Base-by-base conservation (phyloP, 2,888 invertebrate species). In the Drosophila gaucha region DNA sequence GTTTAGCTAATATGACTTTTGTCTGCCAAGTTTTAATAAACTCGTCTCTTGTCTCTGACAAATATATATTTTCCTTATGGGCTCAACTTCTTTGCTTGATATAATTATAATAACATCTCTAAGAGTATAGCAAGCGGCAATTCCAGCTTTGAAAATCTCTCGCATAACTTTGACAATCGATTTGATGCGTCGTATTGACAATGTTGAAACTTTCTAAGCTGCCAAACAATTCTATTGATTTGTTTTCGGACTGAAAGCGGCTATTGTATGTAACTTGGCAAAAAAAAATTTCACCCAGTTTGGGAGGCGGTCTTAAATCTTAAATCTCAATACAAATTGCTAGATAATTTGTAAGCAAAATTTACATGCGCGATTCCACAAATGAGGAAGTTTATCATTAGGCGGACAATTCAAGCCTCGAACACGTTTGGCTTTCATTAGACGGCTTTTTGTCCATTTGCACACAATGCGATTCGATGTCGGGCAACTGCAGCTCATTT, bases 341-440 rank as follows among this genome's bases (percentile, higher is more conserved):
- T 31, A 6, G 49, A 35, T 38, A 41, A 44, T 36, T 46, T 44
- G 47, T 38, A 24, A 41, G 54, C 33, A 57, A 64, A n/a, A 74
- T 86, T 80, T 69, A 55, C 57, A 73, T 76, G 60, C 16, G 38
- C 43, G 41, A 33, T 55, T 51, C 57, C 44, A 64, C 64, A 85
- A 85, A 85, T 68, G 67, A 86, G 88, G 88, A 88, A 83, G 83
- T 75, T 70, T 65, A 67, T 69, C 75, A 86, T 82, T 86, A 85
- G 64, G 22, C 36, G 56, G 52, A 52, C 63, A 74, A 86, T 83
- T 66, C 83, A 66, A 54, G 65, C 35, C 43, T n/a, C 50, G 47
- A 41, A 49, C 56, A 49, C 38, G 60, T 54, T 67, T 49, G 55
- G 36, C 79, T 72, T 75, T 86, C 66, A 76, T 76, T 65, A 64